A percentile compares a stretch with the other conserved stretches of the same genome.
Evolutionary conservation across 2,113 vertebrate species (phyloP).

Genomic region (Pelvicachromis taeniatus): DNA sequence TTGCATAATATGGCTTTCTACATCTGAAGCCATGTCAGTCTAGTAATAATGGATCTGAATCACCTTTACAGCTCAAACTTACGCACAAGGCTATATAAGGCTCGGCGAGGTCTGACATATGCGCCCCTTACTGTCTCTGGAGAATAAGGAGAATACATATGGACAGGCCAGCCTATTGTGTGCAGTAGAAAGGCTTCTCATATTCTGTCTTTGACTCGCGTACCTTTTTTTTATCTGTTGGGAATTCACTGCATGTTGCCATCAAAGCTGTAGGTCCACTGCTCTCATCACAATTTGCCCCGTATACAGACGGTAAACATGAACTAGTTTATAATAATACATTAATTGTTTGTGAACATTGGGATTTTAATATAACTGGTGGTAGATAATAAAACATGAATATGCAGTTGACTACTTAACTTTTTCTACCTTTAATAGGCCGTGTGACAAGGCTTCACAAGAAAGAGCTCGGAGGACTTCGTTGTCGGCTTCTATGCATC

Average conservation of each 20-base stretch:
- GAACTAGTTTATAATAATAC: background rate
- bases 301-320: background rate
- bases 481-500: background rate
- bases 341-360: background rate
- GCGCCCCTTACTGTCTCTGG: background rate
- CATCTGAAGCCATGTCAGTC: background rate
- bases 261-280: background rate
- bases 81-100: conserved; percentile 14
- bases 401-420: background rate
- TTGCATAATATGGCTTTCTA: conserved; percentile 24
- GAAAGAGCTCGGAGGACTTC: background rate
- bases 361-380: background rate
- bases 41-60: conserved; percentile 32
- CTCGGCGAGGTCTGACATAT: conserved; percentile 23
- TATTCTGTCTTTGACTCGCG: background rate
- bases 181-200: background rate
- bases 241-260: background rate
- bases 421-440: background rate
- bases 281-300: background rate
- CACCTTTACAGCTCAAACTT: conserved; percentile 22
- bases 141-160: conserved; percentile 4
- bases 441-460: background rate
- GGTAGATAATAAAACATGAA: background rate
- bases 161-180: background rate
- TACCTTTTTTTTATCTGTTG: background rate